Evolutionary conservation across 2,888 invertebrate species (phyloP).

Genomic region (Esperia sulphurella): DNA sequence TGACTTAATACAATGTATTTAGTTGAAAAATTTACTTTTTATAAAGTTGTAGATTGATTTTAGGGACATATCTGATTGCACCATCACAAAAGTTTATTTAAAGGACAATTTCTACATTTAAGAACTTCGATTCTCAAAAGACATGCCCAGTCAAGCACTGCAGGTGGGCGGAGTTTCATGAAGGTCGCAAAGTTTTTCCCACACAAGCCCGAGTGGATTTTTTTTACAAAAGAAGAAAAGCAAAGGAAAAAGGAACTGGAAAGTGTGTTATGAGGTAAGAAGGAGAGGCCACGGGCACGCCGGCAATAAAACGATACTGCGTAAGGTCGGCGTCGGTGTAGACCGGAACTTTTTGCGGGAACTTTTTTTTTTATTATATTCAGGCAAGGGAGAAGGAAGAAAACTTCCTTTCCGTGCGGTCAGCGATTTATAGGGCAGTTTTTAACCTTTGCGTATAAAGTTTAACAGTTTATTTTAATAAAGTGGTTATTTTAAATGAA

Average conservation of each 20-base stretch:
- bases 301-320: slow-evolving; percentile 71
- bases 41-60: too few species aligned
- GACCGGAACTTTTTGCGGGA: slow-evolving; percentile 48
- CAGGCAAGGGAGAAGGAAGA: slow-evolving; percentile 36
- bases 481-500: too few species aligned
- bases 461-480: too few species aligned
- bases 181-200: slow-evolving; percentile 22
- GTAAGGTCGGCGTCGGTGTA: slow-evolving; percentile 53
- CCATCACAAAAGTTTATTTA: too few species aligned
- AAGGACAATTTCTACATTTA: too few species aligned
- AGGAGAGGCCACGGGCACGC: slow-evolving; percentile 67
- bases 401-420: slow-evolving; percentile 31
- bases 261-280: slow-evolving; percentile 78
- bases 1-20: too few species aligned
- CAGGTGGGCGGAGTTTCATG: too few species aligned
- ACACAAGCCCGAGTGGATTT: slow-evolving; percentile 37
- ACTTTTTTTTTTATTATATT: slow-evolving; percentile 42
- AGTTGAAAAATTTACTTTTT: too few species aligned
- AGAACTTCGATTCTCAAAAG: too few species aligned
- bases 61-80: too few species aligned
- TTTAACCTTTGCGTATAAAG: neutral
- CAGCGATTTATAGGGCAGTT: neutral
- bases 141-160: too few species aligned
- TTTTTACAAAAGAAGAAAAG: slow-evolving; percentile 29
- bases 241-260: slow-evolving; percentile 39